Base-by-base conservation (phyloP, 2,888 invertebrate genomes). In the Plusia festucae region DNA sequence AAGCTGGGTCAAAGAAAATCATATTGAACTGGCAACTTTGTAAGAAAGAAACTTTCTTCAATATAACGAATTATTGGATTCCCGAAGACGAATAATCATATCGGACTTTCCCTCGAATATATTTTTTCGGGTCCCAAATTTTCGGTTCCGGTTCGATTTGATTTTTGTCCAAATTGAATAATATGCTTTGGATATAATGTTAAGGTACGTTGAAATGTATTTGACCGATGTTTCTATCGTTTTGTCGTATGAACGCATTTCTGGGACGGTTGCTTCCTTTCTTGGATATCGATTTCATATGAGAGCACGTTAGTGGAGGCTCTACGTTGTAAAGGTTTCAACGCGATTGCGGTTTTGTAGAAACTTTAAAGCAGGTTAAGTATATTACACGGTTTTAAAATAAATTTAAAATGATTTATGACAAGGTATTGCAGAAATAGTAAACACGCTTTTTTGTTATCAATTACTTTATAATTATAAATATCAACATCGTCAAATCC, bases 51-150 rank as follows among this genome's bases (percentile, higher is more conserved):
- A 92, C 83, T 92, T 92, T 91, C 88, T 91, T 91, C 90, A 90
- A 91, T 91, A 91, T 91, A 90, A 92, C 90, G 91, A 93, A 93
- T 93, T 92, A 93, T 93, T 93, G 91, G 91, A 91, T 90, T 88
- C 89, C 81, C 68, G 89, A 88, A 88, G 87, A 84, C 88, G 86
- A 83, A 87, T 87, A 85, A 86, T 87, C 85, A 86, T 88, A 88
- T 90, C 88, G 87, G 87, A 90, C 88, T 85, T 88, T 85, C 78
- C 71, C 78, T 79, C 76, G 89, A 88, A 91, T 91, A 79, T 80
- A 74, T 78, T 80, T 78, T 79, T 81, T 64, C 53, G 72, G 68
- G 55, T 30, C 60, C 69, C n/a, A 73, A 79, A 73, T 70, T 59
- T 76, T 73, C 57, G 61, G 49, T 76, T 68, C 73, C 68, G 60